phyloP scores from a whole-genome alignment of 2,113 vertebrate genomes.

The Uria lomvia region DNA sequence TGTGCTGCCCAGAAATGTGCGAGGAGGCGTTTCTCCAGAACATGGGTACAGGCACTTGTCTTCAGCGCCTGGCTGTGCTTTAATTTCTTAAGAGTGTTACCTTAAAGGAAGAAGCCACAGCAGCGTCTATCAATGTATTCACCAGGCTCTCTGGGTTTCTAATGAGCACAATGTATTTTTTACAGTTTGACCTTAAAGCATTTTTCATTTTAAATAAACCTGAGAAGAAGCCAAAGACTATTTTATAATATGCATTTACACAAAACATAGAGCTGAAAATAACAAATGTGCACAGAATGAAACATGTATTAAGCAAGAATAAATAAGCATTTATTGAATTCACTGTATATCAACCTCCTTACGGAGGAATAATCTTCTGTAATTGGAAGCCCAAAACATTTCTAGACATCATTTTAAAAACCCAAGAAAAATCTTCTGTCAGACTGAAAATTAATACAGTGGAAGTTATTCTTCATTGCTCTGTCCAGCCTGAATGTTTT shows the following conservation, averaged over 20 bases:
- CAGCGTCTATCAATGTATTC: not conserved
- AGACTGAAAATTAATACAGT: not conserved
- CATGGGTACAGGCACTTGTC: not conserved
- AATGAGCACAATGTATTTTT: not conserved
- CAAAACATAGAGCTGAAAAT: not conserved
- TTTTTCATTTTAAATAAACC: not conserved
- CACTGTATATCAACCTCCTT: not conserved
- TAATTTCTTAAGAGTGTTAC: not conserved
- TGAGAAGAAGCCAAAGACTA: not conserved
- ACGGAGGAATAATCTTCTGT: not conserved
- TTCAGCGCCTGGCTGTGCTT: not conserved
- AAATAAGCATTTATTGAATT: not conserved
- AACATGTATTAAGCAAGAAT: not conserved
- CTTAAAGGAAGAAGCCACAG: not conserved
- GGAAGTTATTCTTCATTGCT: not conserved
- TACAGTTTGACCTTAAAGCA: not conserved
- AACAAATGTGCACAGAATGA: not conserved
- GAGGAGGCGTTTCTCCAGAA: not conserved
- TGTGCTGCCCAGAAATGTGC: rapidly evolving
- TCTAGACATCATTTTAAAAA: not conserved
- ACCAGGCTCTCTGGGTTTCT: not conserved
- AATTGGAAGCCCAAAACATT: not conserved
- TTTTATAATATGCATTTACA: not conserved
- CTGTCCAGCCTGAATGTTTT: not conserved
- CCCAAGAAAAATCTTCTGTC: not conserved